phyloP scores from a whole-genome alignment of 2,113 vertebrate genomes.

The Nanorana parkeri region DNA sequence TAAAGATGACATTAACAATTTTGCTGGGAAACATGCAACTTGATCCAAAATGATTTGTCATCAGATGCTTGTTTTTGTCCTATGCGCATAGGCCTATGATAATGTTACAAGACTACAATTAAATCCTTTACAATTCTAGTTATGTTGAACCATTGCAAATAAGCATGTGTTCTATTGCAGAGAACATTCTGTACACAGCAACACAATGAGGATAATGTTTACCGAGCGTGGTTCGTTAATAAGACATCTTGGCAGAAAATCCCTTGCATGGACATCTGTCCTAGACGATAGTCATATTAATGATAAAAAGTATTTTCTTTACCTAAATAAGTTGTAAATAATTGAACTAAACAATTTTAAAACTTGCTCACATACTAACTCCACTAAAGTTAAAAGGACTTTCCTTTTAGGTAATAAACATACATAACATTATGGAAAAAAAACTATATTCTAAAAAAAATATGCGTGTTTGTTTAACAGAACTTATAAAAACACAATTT shows the following conservation, averaged over 20 bases:
- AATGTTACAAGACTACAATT: neutral
- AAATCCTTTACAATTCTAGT: no score
- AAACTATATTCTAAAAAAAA: no score
- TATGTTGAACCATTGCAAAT: neutral
- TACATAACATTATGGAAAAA: no score
- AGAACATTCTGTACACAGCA: neutral
- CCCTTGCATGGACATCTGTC: neutral
- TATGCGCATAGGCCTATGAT: neutral
- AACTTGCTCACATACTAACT: no score
- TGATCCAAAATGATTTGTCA: constrained; percentile 1
- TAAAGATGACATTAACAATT: constrained; percentile 11
- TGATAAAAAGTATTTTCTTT: neutral
- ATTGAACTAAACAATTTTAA: neutral
- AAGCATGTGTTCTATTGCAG: no score
- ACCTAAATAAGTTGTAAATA: neutral
- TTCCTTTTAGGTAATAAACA: no score
- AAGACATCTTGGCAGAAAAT: neutral
- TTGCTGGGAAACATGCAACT: constrained; percentile 4
- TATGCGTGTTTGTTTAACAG: no score
- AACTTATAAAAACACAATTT: no score
- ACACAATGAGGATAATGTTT: neutral
- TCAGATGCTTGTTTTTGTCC: neutral
- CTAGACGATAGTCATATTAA: neutral
- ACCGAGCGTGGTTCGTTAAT: neutral
- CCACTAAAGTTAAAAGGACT: no score